Evolutionary conservation across 2,797 vertebrate species (phyloP), one percentile per base, ranked within the genome.

Genomic region (Phyllotis vaccarum): DNA sequence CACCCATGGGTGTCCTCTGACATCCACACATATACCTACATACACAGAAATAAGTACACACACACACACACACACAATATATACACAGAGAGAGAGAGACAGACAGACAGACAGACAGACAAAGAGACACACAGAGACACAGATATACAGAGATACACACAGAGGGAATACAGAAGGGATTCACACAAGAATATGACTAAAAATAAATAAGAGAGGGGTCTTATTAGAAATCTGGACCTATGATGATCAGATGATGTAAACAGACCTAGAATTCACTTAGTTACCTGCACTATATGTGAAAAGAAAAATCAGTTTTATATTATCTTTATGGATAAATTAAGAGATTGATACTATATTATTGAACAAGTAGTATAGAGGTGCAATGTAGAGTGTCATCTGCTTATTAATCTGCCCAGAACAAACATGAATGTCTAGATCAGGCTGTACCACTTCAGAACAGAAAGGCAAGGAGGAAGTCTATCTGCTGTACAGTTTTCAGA

Each of bases 281-380:
- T n/a, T 49, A 31, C 31, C 46, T 83, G 29, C 8, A 17, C 37
- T 24, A 37, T 78, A 89, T 64, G 68, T 68, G 78, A 89, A 82
- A 85, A 91, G 56, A 3, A 64, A 97, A 72, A 16, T 70, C 43
- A 64, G 88, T n/a, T 90, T 91, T 49, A 72, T 62, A 27, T 80
- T 66, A 58, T 22, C 19, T 60, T 70, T 64, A 56, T 1, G 11
- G 91, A 64, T 54, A 91, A 86, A 90, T 40, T 5, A 49, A 49
- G 46, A 49, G 46, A 49, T 9, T 49, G 46, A 49, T 49, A 49
- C 46, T 49, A 49, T 49, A 49, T 9, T 49, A 87, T 5, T 81
- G 27, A 95, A 60, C 27, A 94, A 87, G 27, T 86, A 90, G 0
- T 52, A 12, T 49, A 90, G 80, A 86, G 75, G 3, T 29, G 40